Conservation (phyloP, 2,888 invertebrate genomes). For the Perizoma flavofasciatum region DNA sequence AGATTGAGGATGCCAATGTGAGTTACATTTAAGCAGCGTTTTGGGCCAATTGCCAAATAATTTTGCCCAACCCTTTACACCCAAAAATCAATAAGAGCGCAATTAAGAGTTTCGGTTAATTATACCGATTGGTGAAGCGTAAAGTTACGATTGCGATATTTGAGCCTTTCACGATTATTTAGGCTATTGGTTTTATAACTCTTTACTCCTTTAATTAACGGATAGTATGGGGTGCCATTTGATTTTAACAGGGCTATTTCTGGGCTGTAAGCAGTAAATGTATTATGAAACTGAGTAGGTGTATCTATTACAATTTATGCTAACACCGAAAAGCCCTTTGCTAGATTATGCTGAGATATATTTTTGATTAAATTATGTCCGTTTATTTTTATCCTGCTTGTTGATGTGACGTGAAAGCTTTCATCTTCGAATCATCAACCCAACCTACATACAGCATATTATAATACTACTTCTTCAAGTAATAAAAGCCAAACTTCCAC, state of each 20-base stretch:
- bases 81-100: conserved; percentile 53
- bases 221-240: conserved; percentile 8
- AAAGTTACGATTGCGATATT: conserved; percentile 43
- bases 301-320: neutral
- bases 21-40: no score
- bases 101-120: conserved; percentile 59
- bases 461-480: conserved; percentile 8
- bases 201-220: conserved; percentile 29
- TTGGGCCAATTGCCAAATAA: conserved; percentile 6
- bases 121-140: conserved; percentile 47
- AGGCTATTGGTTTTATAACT: conserved; percentile 24
- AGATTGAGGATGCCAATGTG: no score
- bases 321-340: neutral
- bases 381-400: neutral
- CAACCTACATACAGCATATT: conserved; percentile 19
- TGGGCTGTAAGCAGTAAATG: neutral
- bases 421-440: conserved; percentile 19
- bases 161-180: conserved; percentile 33
- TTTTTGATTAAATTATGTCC: neutral
- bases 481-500: conserved; percentile 26
- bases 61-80: conserved; percentile 44
- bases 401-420: conserved; percentile 13
- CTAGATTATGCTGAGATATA: neutral
- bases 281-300: neutral
- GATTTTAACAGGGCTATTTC: conserved; percentile 20